Percentiles rank a stretch among this genome's conserved stretches.
These are phyloP conservation scores for Macrocentrus cingulum DNA, from an alignment of 1,140 invertebrate species.

Conservation along the genomic window DNA sequence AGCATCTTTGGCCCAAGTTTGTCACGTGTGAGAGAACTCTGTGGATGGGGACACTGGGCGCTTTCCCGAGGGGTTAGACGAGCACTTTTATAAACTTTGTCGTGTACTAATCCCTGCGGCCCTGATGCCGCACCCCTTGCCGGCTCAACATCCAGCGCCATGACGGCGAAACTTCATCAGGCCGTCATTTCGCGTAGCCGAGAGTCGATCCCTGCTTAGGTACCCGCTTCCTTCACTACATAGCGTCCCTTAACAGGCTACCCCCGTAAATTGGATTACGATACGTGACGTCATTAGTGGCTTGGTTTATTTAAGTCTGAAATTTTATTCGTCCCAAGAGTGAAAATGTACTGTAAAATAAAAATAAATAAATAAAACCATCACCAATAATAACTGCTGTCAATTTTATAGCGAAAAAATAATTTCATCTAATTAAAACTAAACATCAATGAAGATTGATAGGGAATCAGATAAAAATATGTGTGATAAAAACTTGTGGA, in stretches of 20 bases:
- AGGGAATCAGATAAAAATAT: slow-evolving; percentile 14
- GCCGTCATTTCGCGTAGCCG: slow-evolving; percentile 52
- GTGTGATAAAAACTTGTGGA: slow-evolving; percentile 2
- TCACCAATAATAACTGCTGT: no score
- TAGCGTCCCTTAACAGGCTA: slow-evolving; percentile 16
- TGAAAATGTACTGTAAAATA: no score
- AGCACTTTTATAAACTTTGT: slow-evolving; percentile 57
- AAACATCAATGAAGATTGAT: slow-evolving; percentile 26
- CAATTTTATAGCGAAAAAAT: no score
- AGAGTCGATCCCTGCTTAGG: slow-evolving; percentile 42
- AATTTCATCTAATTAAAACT: slow-evolving; percentile 37
- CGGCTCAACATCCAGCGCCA: slow-evolving; percentile 26
- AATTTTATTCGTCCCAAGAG: no score
- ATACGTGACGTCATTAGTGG: slow-evolving; percentile 57
- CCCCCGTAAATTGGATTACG: slow-evolving; percentile 53
- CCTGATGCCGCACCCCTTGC: slow-evolving; percentile 37
- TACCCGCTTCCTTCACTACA: slow-evolving; percentile 25
- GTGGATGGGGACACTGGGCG: slow-evolving; percentile 16
- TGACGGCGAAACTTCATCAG: slow-evolving; percentile 55
- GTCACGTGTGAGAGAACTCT: slow-evolving; percentile 35
- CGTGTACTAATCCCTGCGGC: slow-evolving; percentile 48
- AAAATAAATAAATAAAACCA: no score
- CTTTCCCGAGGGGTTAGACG: slow-evolving; percentile 29
- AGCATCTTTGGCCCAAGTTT: no score
- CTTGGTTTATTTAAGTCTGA: slow-evolving; percentile 44